These are phyloP conservation scores for Panagrolaimus sp. DNA, from an alignment of 1,140 invertebrate species.

Conservation along the genomic window DNA sequence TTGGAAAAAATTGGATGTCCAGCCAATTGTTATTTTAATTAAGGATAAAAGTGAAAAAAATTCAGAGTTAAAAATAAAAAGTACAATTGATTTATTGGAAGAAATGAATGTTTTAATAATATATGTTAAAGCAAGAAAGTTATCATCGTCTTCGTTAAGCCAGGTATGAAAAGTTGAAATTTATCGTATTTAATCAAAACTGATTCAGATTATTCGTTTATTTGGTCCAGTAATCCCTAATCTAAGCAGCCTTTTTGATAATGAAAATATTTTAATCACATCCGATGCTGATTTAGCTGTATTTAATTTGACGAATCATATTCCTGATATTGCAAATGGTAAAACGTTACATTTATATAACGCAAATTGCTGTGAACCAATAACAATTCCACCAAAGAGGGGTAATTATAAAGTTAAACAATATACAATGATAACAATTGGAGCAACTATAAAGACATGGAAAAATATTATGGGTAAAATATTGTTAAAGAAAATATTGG, in stretches of 20 bases:
- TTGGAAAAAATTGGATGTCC: neutral
- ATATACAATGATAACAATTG: neutral
- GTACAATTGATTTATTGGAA: neutral
- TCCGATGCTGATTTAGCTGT: neutral
- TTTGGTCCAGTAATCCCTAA: neutral
- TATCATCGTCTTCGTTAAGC: neutral
- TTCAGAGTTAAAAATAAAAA: neutral
- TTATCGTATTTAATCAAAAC: too few species aligned
- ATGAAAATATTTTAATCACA: neutral
- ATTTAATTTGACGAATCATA: slow-evolving; percentile 3
- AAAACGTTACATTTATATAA: neutral
- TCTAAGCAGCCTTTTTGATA: too few species aligned
- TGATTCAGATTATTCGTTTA: neutral
- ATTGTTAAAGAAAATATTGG: too few species aligned
- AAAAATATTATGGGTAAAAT: neutral
- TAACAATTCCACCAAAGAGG: neutral
- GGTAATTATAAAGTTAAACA: neutral
- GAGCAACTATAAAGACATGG: neutral
- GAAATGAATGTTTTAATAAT: neutral
- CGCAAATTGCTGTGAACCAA: neutral
- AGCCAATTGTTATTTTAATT: neutral
- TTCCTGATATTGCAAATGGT: neutral
- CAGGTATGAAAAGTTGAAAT: too few species aligned
- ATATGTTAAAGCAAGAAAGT: neutral
- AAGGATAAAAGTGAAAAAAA: neutral